Evolutionary conservation across 2,888 invertebrate genomes (phyloP), one percentile per base, ranked within the genome.

Genomic region (Hirtodrosophila cameraria): DNA sequence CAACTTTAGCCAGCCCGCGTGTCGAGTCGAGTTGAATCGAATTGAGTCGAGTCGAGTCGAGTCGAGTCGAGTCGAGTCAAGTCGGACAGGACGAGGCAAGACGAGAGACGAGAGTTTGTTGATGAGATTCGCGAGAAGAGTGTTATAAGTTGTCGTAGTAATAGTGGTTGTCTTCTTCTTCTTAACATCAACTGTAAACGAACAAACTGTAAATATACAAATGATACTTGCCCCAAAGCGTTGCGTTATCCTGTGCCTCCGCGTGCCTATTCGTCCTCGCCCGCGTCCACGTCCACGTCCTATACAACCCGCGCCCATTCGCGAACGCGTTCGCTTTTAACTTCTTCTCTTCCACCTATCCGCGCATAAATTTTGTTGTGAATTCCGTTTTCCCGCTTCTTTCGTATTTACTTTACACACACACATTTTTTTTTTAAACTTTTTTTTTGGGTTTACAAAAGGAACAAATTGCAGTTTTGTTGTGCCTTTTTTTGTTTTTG

Each of bases 161-260:
- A 23, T 43, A 58, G 43, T 27, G 39, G 41, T 27, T 15, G 38
- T 49, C 27, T 31, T 55, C 42, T 65, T 50, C 36, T 46, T 54
- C 38, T 49, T 52, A 46, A 45, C 55, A 45, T 41, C 33, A 57
- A 58, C 57, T 45, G 52, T 59, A 53, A 63, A 28, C 27, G 38
- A 18, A 35, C 42, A 48, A 58, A 59, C 45, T 45, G 64, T 65
- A 65, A 73, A 74, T 72, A 74, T 72, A 58, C 63, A 57, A 67
- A 67, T 67, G 45, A 43, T 39, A 53, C 67, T 66, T 57, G 66
- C 50, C 71, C 57, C 66, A 54, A 28, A 65, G 70, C 75, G 27
- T 36, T 38, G 30, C 46, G 45, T 39, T 49, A 8, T 12, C 20
- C 45, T 18, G 27, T n/a, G n/a, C n/a, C 27, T 23, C 31, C 45